Percentiles rank a stretch among this genome's conserved stretches.
phyloP scores from a whole-genome alignment of 1,140 invertebrate species.

The Drosophila bocqueti region DNA sequence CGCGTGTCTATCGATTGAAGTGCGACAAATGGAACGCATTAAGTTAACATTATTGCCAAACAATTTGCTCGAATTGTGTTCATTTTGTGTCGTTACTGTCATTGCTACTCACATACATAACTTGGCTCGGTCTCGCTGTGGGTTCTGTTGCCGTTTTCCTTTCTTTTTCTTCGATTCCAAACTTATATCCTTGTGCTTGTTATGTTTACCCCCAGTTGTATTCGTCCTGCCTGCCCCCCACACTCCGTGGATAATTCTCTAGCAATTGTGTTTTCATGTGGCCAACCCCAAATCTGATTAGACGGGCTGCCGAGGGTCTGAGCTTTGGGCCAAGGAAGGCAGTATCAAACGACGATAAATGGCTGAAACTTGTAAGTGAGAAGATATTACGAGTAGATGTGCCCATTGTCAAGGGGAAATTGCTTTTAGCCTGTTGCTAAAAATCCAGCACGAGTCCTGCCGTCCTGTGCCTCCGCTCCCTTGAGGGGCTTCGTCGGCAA shows the following conservation, averaged over 20 bases:
- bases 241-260: conserved; percentile 56
- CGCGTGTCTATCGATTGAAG: conserved; percentile 74
- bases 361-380: conserved; percentile 77
- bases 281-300: conserved; percentile 80
- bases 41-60: conserved; percentile 84
- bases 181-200: conserved; percentile 43
- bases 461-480: conserved; percentile 6
- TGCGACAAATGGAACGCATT: conserved; percentile 82
- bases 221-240: conserved; percentile 8
- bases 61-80: conserved; percentile 81
- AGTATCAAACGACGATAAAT: conserved; percentile 81
- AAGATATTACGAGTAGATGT: conserved; percentile 49
- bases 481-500: conserved; percentile 59
- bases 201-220: conserved; percentile 36
- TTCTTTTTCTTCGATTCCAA: conserved; percentile 11
- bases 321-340: conserved; percentile 10
- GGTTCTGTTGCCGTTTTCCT: conserved; percentile 1
- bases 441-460: conserved; percentile 30
- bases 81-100: conserved; percentile 75
- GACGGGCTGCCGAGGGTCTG: conserved; percentile 18
- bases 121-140: conserved; percentile 19
- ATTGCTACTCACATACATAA: conserved; percentile 58
- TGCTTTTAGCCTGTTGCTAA: conserved; percentile 77
- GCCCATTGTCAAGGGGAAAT: conserved; percentile 54
- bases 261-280: conserved; percentile 72